Percentiles rank a stretch among this genome's conserved stretches.
Conservation (phyloP, 2,888 invertebrate genomes). For the Cryptops parisi region DNA sequence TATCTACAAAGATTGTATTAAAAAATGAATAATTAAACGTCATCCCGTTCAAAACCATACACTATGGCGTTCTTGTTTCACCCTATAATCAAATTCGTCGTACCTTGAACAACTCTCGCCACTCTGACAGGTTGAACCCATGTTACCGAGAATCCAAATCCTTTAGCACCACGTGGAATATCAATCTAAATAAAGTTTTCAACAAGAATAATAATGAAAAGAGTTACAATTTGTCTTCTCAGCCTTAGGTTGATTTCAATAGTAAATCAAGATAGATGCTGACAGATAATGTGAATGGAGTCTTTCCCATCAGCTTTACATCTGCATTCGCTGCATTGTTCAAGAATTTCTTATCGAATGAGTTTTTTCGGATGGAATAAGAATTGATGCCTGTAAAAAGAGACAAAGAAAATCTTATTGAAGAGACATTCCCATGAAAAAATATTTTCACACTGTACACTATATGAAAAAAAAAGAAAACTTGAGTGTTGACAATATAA, state of each 20-base stretch:
- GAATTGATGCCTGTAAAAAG: neutral
- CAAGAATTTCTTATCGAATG: neutral
- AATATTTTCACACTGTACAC: too few relatives aligned
- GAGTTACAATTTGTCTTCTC: neutral
- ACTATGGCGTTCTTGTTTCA: too few relatives aligned
- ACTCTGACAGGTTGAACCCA: constrained; percentile 14
- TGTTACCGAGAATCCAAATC: constrained; percentile 13
- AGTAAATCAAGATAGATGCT: neutral
- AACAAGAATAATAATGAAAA: neutral
- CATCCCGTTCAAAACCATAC: too few relatives aligned
- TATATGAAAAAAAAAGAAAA: too few relatives aligned
- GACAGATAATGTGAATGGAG: constrained; percentile 10
- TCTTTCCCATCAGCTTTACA: constrained; percentile 8
- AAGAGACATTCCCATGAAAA: too few relatives aligned
- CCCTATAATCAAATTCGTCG: neutral
- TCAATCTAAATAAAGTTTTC: neutral
- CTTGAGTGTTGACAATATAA: too few relatives aligned
- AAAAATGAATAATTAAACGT: too few relatives aligned
- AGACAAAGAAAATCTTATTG: too few relatives aligned
- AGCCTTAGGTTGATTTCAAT: neutral
- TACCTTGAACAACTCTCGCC: constrained; percentile 9
- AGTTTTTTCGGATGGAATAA: neutral
- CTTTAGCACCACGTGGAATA: constrained; percentile 12
- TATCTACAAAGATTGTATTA: constrained; percentile 7
- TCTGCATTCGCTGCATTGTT: neutral